Base-by-base conservation (phyloP, 2,113 vertebrate genomes). In the Delphinapterus leucas region DNA sequence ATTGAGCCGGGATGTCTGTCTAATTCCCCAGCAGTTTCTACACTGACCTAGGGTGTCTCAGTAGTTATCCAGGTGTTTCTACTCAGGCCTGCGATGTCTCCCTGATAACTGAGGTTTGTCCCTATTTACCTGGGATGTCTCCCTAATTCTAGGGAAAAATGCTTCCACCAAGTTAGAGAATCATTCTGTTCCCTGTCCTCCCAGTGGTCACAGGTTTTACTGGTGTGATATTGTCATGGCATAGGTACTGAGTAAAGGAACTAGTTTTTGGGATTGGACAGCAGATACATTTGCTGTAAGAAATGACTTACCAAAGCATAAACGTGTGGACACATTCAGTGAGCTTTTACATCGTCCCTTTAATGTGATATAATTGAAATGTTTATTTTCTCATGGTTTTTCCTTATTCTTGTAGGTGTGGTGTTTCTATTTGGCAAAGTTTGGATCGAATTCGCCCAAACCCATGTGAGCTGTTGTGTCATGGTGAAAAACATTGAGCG, bases 341-440 rank as follows among this genome's bases (percentile, higher is more conserved):
- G 21, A 84, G n/a, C 61, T 36, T 96, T 92, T 96, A 14, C 93
- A 23, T 84, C 63, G 33, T 20, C 18, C 31, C 23, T 97, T 93
- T 89, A 87, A 82, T 88, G 76, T 61, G 38, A 55, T 49, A 5
- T 76, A 71, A 79, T 80, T 87, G 47, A 92, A 93, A 96, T 77
- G 2, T 92, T 90, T 47, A 0, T 95, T 80, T 96, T 89, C 90
- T 61, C 95, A 76, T 88, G 67, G n/a, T 97, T 91, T 88, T 90
- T 26, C 80, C 63, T 77, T 95, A 21, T 94, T 92, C 55, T 90
- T 96, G 67, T 60, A 99, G 99, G 99, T 82, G 99, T 99, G 95
- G 99, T 99, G 17, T 99, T 99, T 98, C 98, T 99, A 88, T 99
- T 99, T 98, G 99, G 99, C 90, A 99, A 99, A 98, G 99, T 99